These are phyloP conservation scores for Dicycla oo DNA, from an alignment of 2,888 invertebrate genomes.

Conservation along the genomic window DNA sequence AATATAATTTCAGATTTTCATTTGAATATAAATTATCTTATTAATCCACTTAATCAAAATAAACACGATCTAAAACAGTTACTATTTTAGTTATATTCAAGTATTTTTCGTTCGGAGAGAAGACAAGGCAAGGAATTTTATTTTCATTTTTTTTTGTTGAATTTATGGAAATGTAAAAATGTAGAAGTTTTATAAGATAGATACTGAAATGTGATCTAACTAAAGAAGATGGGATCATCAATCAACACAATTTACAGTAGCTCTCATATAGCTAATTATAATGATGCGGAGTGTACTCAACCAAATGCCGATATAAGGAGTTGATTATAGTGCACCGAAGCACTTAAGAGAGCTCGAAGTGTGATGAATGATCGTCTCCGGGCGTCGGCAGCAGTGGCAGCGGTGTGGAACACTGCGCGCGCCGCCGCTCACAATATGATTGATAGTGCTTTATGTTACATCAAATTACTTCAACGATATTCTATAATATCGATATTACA, in stretches of 20 bases:
- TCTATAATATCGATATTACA: slow-evolving; percentile 59
- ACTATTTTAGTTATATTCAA: not conserved
- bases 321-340: slow-evolving; percentile 78
- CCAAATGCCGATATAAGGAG: slow-evolving; percentile 65
- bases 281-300: slow-evolving; percentile 60
- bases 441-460: slow-evolving; percentile 82
- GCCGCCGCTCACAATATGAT: slow-evolving; percentile 77
- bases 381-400: slow-evolving; percentile 68
- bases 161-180: not conserved
- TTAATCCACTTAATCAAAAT: slow-evolving; percentile 4
- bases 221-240: slow-evolving; percentile 12
- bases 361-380: slow-evolving; percentile 84
- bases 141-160: no score
- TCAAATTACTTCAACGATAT: slow-evolving; percentile 76
- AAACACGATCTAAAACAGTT: not conserved
- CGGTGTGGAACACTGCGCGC: slow-evolving; percentile 79
- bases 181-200: not conserved
- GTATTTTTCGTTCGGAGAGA: not conserved
- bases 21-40: slow-evolving; percentile 31
- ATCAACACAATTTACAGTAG: slow-evolving; percentile 28
- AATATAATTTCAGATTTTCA: slow-evolving; percentile 44
- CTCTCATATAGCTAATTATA: slow-evolving; percentile 45
- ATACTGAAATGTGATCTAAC: slow-evolving; percentile 1
- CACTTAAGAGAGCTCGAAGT: slow-evolving; percentile 87
- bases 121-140: not conserved